Evolutionary conservation across 2,888 invertebrate genomes (phyloP), one percentile per base, ranked within the genome.

Genomic region (Coleophora deauratella): DNA sequence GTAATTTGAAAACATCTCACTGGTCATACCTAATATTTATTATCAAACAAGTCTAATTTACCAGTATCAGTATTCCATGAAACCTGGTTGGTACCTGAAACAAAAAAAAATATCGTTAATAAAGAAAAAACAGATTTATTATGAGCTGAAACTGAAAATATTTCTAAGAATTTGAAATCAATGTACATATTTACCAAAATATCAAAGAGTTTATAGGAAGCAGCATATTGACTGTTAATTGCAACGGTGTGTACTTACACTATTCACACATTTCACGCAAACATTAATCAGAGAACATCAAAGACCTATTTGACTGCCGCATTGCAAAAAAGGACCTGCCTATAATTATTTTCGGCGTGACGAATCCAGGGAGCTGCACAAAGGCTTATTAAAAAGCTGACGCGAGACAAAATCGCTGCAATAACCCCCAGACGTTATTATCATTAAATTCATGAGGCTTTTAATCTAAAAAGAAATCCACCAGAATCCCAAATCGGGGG

Each of bases 391-490:
- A 62, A 64, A 73, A 70, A 54, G 56, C 59, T 60, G 61, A 61
- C 69, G 67, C 68, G 73, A 66, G 72, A 70, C 72, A 62, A 67
- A 73, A 73, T 73, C 69, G 61, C 61, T 27, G 30, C 15, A 14
- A 21, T 21, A 14, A 36, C 35, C 39, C 37, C 39, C 39, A 27
- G 34, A 37, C 34, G 68, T 74, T 21, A 82, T 81, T 84, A 82
- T 82, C 84, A 84, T 85, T 82, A 84, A 75, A 82, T 79, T 80
- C 85, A 82, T 72, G 73, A 75, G 79, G 76, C 63, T 78, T 77
- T 77, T 84, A 85, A 84, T 84, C 82, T 81, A 57, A 82, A 84
- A 82, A 84, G 80, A 81, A 84, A 82, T 81, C 78, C 80, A 75
- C 74, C 80, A 77, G 73, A 80, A 80, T 79, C 79, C 73, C 62